phyloP scores from a whole-genome alignment of 2,113 vertebrate genomes.

The Thamnaconus septentrionalis region DNA sequence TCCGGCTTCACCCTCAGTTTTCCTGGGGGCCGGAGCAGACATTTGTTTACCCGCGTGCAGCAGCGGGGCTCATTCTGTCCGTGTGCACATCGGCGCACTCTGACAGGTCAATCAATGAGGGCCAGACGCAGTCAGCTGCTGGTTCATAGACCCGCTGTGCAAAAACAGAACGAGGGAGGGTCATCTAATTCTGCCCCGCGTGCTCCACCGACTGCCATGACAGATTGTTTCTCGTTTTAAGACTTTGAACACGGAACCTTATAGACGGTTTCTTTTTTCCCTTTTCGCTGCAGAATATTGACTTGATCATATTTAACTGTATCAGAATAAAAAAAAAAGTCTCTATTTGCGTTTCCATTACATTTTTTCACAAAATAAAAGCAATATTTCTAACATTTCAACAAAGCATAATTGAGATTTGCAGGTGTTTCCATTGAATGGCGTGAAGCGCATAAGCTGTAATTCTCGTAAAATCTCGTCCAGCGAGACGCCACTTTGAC shows the following conservation, averaged over 20 bases:
- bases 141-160: constrained; percentile 51
- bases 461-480: too few relatives aligned
- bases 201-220: constrained; percentile 12
- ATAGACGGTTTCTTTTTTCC: too few relatives aligned
- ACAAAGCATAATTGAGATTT: too few relatives aligned
- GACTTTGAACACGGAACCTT: not conserved
- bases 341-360: too few relatives aligned
- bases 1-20: not conserved
- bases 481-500: too few relatives aligned
- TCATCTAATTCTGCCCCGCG: constrained; percentile 35
- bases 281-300: too few relatives aligned
- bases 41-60: constrained; percentile 21
- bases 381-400: too few relatives aligned
- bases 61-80: constrained; percentile 28
- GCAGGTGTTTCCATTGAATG: too few relatives aligned
- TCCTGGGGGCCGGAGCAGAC: not conserved
- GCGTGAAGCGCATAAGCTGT: too few relatives aligned
- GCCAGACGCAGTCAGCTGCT: constrained; percentile 41
- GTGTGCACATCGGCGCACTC: constrained; percentile 41
- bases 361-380: too few relatives aligned
- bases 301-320: too few relatives aligned
- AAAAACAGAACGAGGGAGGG: constrained; percentile 50
- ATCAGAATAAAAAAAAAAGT: too few relatives aligned
- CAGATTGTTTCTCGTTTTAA: constrained; percentile 5
- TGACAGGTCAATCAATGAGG: constrained; percentile 67